phyloP scores from a whole-genome alignment of 1,140 invertebrate species.

The Drosophila nigrodunni region DNA sequence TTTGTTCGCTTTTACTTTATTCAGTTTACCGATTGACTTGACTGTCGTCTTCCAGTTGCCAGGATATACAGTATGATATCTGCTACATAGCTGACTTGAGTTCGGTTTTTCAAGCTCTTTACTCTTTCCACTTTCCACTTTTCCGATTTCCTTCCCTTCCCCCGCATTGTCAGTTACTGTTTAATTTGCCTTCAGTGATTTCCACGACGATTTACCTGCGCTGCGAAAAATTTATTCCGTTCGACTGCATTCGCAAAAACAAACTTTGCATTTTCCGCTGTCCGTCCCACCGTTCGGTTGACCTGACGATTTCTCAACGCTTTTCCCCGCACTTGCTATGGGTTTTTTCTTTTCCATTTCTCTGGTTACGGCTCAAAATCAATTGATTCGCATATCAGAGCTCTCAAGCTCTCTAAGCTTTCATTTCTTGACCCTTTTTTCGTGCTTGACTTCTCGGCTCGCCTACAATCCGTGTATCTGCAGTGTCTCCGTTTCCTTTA shows the following conservation, averaged over 20 bases:
- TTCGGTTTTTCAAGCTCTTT: slow-evolving; percentile 8
- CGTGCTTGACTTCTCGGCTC: slow-evolving; percentile 73
- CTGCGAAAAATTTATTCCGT: slow-evolving; percentile 77
- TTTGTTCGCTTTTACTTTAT: slow-evolving; percentile 65
- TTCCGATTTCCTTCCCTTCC: slow-evolving; percentile 10
- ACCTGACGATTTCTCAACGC: not conserved
- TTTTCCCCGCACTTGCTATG: not conserved
- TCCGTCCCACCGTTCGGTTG: not conserved
- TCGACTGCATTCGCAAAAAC: slow-evolving; percentile 78
- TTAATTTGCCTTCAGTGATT: slow-evolving; percentile 83
- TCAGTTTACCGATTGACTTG: slow-evolving; percentile 70
- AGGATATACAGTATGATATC: slow-evolving; percentile 17
- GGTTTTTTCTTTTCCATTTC: slow-evolving; percentile 25
- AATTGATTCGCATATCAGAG: slow-evolving; percentile 77
- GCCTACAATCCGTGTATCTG: slow-evolving; percentile 34
- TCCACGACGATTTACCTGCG: slow-evolving; percentile 78
- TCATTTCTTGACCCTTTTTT: slow-evolving; percentile 77
- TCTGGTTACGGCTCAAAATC: slow-evolving; percentile 67
- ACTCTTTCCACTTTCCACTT: not conserved
- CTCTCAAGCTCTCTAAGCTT: slow-evolving; percentile 38
- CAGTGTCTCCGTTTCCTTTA: slow-evolving; percentile 5
- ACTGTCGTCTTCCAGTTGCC: slow-evolving; percentile 10
- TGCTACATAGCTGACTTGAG: slow-evolving; percentile 40
- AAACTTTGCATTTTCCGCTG: slow-evolving; percentile 69
- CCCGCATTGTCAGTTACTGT: slow-evolving; percentile 41